A percentile compares a stretch with the other conserved stretches of the same genome.
Evolutionary conservation across 2,888 invertebrate genomes (phyloP).

Genomic region (Himalopsyche anomala): DNA sequence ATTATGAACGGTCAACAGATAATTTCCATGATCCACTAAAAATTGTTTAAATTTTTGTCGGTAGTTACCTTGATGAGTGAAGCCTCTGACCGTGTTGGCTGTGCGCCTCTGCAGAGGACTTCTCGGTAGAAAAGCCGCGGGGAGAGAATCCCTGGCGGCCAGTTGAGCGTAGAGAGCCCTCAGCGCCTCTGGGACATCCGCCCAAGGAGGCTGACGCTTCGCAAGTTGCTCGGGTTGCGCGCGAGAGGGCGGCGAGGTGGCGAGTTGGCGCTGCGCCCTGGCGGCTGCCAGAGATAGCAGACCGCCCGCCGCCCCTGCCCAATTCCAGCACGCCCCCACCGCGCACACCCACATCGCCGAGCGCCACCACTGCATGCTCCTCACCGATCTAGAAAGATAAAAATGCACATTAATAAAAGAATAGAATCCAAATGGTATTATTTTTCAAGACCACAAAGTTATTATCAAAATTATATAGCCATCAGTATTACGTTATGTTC

Average conservation of each 20-base stretch:
- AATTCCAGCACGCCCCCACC: conserved; percentile 74
- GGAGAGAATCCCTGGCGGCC: conserved; percentile 79
- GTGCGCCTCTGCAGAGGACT: conserved; percentile 83
- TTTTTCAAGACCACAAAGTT: too few species aligned
- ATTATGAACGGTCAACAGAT: background rate
- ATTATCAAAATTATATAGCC: too few species aligned
- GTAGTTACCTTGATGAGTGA: conserved; percentile 83
- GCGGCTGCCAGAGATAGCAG: conserved; percentile 70
- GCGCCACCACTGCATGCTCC: conserved; percentile 66
- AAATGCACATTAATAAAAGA: background rate
- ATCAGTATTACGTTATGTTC: too few species aligned
- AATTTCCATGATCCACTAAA: background rate
- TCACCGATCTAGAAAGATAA: conserved; percentile 63
- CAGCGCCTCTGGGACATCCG: conserved; percentile 87
- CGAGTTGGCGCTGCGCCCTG: conserved; percentile 64
- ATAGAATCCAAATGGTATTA: too few species aligned
- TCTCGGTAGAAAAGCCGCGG: conserved; percentile 80
- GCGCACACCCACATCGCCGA: conserved; percentile 68
- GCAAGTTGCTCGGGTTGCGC: conserved; percentile 76
- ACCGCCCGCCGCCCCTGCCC: conserved; percentile 67
- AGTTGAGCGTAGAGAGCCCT: conserved; percentile 83
- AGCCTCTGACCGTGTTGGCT: conserved; percentile 91
- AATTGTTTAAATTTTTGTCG: background rate
- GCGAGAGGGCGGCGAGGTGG: conserved; percentile 74
- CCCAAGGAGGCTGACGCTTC: conserved; percentile 69